Evolutionary conservation across 2,888 invertebrate genomes (phyloP).

Genomic region (Pseudococcus jackbeardsleyi): DNA sequence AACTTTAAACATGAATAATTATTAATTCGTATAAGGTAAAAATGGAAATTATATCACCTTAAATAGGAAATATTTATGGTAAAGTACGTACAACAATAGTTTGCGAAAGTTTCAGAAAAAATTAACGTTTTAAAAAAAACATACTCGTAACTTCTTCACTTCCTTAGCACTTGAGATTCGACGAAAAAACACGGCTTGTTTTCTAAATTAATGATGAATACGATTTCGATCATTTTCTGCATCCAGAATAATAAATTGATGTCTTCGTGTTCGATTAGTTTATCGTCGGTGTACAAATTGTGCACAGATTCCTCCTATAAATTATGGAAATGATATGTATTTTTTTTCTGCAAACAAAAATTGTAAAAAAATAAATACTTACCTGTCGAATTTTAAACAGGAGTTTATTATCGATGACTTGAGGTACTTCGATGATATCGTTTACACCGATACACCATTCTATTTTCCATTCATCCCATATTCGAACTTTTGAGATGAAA

Average conservation of each 20-base stretch:
- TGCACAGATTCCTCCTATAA: conserved; percentile 74
- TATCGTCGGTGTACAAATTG: conserved; percentile 77
- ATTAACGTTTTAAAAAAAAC: conserved; percentile 14
- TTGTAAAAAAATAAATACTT: conserved; percentile 69
- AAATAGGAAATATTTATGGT: background rate
- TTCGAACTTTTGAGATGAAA: conserved; percentile 78
- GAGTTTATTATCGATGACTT: conserved; percentile 75
- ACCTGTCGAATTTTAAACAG: conserved; percentile 82
- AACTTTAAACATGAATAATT: background rate
- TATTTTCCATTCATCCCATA: conserved; percentile 81
- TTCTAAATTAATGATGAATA: conserved; percentile 81
- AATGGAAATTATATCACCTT: conserved; percentile 28
- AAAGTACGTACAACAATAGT: conserved; percentile 21
- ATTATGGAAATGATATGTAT: background rate
- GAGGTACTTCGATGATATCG: conserved; percentile 79
- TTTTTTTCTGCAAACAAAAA: background rate
- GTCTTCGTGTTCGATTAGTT: conserved; percentile 77
- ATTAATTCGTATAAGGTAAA: conserved; percentile 11
- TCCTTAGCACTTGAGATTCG: conserved; percentile 56
- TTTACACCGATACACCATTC: conserved; percentile 83
- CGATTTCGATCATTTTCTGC: conserved; percentile 81
- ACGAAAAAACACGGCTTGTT: conserved; percentile 76
- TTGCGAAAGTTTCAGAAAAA: conserved; percentile 7
- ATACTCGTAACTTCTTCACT: background rate
- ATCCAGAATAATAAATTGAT: conserved; percentile 78